phyloP scores from a whole-genome alignment of 2,113 vertebrate species.

The Psophia crepitans region DNA sequence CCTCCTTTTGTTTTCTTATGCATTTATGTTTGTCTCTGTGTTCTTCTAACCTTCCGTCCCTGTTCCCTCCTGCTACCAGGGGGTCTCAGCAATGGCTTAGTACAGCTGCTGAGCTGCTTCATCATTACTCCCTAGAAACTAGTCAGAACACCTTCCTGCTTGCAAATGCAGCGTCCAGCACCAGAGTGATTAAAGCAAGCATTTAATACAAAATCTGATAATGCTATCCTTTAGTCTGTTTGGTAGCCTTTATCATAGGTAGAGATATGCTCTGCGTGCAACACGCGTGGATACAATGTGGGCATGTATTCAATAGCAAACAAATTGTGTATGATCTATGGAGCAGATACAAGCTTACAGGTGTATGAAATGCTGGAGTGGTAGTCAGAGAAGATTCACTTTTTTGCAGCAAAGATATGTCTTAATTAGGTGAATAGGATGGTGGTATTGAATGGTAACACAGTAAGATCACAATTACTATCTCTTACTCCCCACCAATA shows the following conservation, averaged over 20 bases:
- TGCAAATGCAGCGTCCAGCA: background rate
- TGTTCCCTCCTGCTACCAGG: background rate
- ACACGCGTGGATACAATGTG: background rate
- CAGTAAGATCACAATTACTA: background rate
- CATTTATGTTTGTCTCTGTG: background rate
- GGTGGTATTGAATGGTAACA: background rate
- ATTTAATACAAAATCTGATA: background rate
- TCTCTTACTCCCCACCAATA: background rate
- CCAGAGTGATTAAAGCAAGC: background rate
- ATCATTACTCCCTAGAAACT: background rate
- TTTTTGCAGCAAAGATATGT: background rate
- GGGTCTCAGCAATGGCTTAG: background rate
- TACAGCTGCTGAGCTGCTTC: background rate
- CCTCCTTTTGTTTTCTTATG: background rate
- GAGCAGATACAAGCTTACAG: background rate
- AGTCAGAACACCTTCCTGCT: background rate
- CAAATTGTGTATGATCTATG: background rate
- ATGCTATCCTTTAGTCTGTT: background rate
- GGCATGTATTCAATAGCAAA: background rate
- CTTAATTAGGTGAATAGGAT: background rate
- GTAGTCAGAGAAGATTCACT: background rate
- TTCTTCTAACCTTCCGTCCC: background rate
- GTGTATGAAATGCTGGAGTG: background rate
- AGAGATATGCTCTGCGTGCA: background rate
- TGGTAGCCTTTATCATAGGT: background rate